Base-by-base conservation (phyloP, 1,140 invertebrate species). In the Sycophila sp. region DNA sequence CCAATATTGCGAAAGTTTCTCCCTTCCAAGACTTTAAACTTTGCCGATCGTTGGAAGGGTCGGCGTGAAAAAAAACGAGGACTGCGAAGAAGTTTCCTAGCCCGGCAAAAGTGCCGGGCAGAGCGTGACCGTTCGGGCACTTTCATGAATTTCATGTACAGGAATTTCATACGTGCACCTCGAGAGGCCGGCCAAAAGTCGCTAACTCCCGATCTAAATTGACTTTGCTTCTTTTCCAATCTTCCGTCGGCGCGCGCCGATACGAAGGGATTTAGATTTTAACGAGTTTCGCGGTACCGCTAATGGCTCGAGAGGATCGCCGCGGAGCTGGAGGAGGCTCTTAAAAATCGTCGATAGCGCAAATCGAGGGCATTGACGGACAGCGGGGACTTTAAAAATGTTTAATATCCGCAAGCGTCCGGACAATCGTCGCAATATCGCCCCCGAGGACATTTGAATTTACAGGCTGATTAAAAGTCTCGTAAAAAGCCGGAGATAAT, bases 1-100 rank as follows among this genome's bases (percentile, higher is more conserved):
- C 59, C 65, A 75, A 77, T 79, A 79, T 79, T 79, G 73, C 75
- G 63, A 78, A 79, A 79, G 73, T 79, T 79, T 71, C 58, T 77
- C 49, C 65, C 22, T 34, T 75, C 65, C 56, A 65, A 68, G 70
- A 59, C 69, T 64, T 76, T 74, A 56, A 74, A 77, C 69, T 78
- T 79, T 58, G 8, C 26, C 69, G 60, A 66, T 68, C 38, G 53
- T 65, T 58, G 47, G 47, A 60, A 11, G n/a, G n/a, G 58, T 32
- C 17, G 45, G 19, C 2, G 17, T 19, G 5, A 32, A 30, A 38
- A 59, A n/a, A 17, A 53, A 24, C 10, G 68, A 66, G 30, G 42
- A 70, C 63, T 59, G 66, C 42, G 10, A 24, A 8, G 63, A 26
- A n/a, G 22, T 2, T 6, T 19, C 19, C 42, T 45, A 47, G 17